phyloP scores from a whole-genome alignment of 1,140 invertebrate genomes.

The Dendrolimus kikuchii region DNA sequence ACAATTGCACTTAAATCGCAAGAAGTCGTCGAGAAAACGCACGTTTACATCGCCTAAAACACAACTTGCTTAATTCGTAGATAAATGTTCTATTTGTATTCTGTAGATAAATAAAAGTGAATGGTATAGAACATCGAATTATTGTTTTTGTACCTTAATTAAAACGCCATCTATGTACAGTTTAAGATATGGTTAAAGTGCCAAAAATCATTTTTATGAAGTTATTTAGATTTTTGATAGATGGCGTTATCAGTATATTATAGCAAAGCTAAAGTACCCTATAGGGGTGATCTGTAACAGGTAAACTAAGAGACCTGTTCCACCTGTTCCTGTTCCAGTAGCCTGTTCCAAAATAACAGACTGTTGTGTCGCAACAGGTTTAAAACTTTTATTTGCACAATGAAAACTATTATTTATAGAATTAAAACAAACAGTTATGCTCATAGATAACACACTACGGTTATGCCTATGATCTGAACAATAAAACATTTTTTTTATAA shows the following conservation, averaged over 20 bases:
- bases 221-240: neutral
- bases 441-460: no score
- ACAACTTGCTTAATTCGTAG: conserved; percentile 32
- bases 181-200: neutral
- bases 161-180: neutral
- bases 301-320: no score
- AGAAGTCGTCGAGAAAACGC: conserved; percentile 79
- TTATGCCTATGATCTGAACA: no score
- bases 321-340: no score
- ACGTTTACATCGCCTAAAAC: conserved; percentile 68
- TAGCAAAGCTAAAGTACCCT: neutral
- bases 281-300: no score
- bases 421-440: no score
- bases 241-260: conserved; percentile 3
- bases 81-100: neutral
- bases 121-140: conserved; percentile 1
- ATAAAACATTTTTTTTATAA: no score
- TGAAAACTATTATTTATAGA: no score
- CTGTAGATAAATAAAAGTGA: conserved; percentile 2
- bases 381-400: no score
- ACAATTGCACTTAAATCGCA: conserved; percentile 77
- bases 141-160: neutral
- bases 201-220: neutral
- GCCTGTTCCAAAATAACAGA: no score
- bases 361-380: no score